Percentiles rank a stretch among this genome's conserved stretches.
Evolutionary conservation across 2,797 vertebrate genomes (phyloP).

Genomic region (Astyanax mexicanus): DNA sequence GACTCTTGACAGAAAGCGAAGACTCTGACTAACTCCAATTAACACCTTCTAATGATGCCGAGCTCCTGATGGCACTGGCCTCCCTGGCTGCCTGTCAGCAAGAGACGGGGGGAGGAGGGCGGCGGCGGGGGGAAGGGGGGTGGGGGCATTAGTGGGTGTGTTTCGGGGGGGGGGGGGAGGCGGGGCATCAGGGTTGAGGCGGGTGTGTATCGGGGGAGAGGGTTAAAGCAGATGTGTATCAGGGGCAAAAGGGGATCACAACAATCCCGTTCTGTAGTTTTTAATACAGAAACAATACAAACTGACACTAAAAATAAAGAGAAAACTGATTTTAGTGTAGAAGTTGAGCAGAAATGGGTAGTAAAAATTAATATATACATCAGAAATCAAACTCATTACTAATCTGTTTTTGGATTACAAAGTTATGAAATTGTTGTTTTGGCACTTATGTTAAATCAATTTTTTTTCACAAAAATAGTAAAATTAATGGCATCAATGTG

Average conservation of each 20-base stretch:
- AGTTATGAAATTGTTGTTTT: too few species aligned
- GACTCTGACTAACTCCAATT: constrained; percentile 98
- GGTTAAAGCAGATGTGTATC: not conserved
- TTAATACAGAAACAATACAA: not conserved
- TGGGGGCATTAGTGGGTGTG: constrained; percentile 44
- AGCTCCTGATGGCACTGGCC: constrained; percentile 86
- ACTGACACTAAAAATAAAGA: too few species aligned
- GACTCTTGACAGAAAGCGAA: constrained; percentile 93
- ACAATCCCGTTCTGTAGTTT: not conserved
- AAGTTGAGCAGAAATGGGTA: too few species aligned
- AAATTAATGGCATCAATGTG: too few species aligned
- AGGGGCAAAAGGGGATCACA: not conserved
- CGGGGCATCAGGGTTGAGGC: not conserved
- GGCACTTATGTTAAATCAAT: too few species aligned
- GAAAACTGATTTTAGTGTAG: not conserved
- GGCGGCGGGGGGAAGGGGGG: constrained; percentile 29
- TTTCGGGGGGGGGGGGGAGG: not conserved
- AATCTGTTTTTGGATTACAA: too few species aligned
- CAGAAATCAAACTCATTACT: too few species aligned
- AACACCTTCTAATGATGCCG: constrained; percentile 98
- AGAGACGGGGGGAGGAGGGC: constrained; percentile 45
- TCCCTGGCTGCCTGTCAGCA: constrained; percentile 79
- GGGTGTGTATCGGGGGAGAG: not conserved
- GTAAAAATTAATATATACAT: too few species aligned
- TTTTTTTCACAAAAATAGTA: too few species aligned